Evolutionary conservation across 2,113 vertebrate species (phyloP), one percentile per base, ranked within the genome.

Genomic region (Tiliqua scincoides): DNA sequence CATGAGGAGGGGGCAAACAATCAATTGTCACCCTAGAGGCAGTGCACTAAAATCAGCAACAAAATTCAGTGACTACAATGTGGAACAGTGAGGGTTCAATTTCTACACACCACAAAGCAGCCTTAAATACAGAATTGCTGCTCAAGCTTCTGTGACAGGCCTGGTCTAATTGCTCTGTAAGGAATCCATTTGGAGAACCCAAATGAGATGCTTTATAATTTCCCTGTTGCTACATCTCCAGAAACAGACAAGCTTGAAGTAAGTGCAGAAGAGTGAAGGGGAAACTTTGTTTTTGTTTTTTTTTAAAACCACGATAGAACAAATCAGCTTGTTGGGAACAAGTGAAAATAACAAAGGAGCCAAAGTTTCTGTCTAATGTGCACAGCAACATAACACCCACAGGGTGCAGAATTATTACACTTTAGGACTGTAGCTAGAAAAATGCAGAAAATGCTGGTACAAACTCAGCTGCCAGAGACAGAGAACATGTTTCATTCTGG

Each of bases 1-100:
- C 30, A 32, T 80, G 27, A 17, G n/a, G 15, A 37, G 25, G 8
- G 25, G 52, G 27, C 25, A 6, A 18, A 20, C 27, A 85, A 85
- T 59, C 75, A 70, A 70, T 85, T 59, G 63, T 59, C 83, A 54
- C 8, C 32, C 74, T 40, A 79, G 63, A 32, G 84, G 35, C 57
- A 43, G 40, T 59, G 52, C 76, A 85, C 62, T 77, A 85, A 67
- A 77, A 77, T 67, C 62, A 67, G 48, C 65, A 59, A 59, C 52
- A 70, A 85, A 85, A 71, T 59, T 70, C 80, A 57, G 32, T 35
- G 75, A 70, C 52, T 71, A 61, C 74, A 59, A 70, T 79, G 37
- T 25, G 32, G 35, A 85, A 71, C 84, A 59, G 76, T 85, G 35
- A 52, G 63, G 35, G 84, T 52, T 85, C 74, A 78, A 35, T 78